Base-by-base conservation (phyloP, 30 jellyfish, hydroid and myxozoan species). In the Euphysa ruthae region DNA sequence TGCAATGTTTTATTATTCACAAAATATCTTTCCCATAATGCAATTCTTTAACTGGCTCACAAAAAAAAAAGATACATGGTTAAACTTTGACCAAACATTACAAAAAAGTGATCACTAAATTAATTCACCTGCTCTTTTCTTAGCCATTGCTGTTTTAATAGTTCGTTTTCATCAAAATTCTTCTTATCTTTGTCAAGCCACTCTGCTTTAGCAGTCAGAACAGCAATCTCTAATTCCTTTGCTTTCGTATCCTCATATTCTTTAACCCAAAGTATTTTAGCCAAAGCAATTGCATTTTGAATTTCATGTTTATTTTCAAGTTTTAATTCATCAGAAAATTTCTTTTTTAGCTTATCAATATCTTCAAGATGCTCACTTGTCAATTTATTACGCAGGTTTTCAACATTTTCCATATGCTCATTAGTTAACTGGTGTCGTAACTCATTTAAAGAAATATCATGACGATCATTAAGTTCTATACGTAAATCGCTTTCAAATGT, bases 191-290 rank as follows among this genome's bases (percentile, higher is more conserved):
- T 19, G 14, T 42, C 16, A n/a, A 52, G 31, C 72, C 72, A 58
- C 28, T 58, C 72, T 13, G n/a, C 63, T 58, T 30, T 58, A 21
- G 72, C 72, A 21, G 28, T 18, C 15, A 18, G n/a, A 0, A 58
- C 62, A 7, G 72, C 72, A 21, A 7, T 28, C n/a, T 58, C 21
- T 13, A 58, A 12, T 28, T 58, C 72, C 64, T 0, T 23, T 14
- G 66, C 65, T 1, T 29, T 29, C 1, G 30, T 23, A 12, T 0
- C 63, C 19, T 61, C 26, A 34, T 22, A 26, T 10, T 23, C 71
- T n/a, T 61, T 13, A 30, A 61, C 30, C 89, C 89, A 83, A 23
- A 74, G 92, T 24, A 75, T 77, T 70, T 76, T 84, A 0, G 93
- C 88, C 49, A 72, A 61, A 13, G 93, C 66, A 10, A 84, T 27